A percentile compares a stretch with the other conserved stretches of the same genome.
Conservation (phyloP, 2,888 invertebrate genomes). For the Meteorus cinctellus region DNA sequence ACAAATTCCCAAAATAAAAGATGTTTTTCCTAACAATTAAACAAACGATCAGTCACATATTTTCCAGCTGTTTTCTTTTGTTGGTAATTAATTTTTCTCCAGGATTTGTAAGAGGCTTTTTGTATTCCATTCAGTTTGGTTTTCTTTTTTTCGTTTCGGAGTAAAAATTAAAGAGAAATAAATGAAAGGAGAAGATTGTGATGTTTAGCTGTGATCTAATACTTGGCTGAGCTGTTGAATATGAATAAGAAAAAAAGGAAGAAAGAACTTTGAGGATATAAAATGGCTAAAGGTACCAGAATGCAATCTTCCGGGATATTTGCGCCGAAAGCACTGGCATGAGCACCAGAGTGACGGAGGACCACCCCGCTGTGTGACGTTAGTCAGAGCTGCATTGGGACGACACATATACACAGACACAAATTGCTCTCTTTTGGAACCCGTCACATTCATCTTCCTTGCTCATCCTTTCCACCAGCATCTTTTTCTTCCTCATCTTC, state of each 20-base stretch:
- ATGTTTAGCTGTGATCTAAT: conserved; percentile 49
- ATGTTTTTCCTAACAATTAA: conserved; percentile 47
- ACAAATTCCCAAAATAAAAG: conserved; percentile 55
- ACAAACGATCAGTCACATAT: conserved; percentile 35
- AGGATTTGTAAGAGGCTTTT: background rate
- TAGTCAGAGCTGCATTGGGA: conserved; percentile 37
- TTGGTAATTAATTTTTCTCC: conserved; percentile 31
- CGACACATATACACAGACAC: conserved; percentile 44
- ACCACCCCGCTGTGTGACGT: conserved; percentile 62
- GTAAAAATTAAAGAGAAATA: conserved; percentile 9
- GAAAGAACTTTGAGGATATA: conserved; percentile 18
- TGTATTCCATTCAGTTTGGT: background rate
- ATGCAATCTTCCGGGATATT: conserved; percentile 67
- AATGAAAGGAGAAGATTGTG: conserved; percentile 46
- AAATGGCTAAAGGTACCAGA: conserved; percentile 24
- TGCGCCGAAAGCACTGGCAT: conserved; percentile 67
- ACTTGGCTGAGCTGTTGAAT: conserved; percentile 58
- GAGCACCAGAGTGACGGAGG: conserved; percentile 69
- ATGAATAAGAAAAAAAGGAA: conserved; percentile 52
- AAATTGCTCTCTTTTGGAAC: conserved; percentile 63
- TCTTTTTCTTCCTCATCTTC: conserved; percentile 5
- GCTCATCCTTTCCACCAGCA: conserved; percentile 28
- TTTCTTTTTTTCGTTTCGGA: background rate
- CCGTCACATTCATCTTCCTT: conserved; percentile 41
- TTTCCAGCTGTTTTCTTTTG: conserved; percentile 37